A percentile compares a stretch with the other conserved stretches of the same genome.
Evolutionary conservation across 2,888 invertebrate species (phyloP).

Genomic region (Pemphredon lugubris): DNA sequence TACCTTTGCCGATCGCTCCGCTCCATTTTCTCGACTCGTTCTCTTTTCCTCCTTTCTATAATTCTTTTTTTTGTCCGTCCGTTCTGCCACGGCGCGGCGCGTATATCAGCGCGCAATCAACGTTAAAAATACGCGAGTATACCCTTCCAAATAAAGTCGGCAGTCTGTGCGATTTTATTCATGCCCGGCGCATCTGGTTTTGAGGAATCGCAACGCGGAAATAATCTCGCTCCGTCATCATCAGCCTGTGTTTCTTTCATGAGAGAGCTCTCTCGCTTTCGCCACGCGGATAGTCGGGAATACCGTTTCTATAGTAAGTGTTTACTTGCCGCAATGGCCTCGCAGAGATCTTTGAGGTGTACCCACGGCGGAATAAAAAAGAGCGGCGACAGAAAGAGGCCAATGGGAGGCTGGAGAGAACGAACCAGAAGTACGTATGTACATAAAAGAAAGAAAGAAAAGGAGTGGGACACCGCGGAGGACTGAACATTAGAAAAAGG

Average conservation of each 20-base stretch:
- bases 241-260: conserved; percentile 25
- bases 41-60: too few relatives aligned
- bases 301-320: conserved; percentile 29
- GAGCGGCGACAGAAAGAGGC: neutral
- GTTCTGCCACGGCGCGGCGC: conserved; percentile 2
- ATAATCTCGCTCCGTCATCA: conserved; percentile 48
- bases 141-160: conserved; percentile 20
- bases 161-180: conserved; percentile 34
- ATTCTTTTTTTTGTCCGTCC: neutral
- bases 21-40: neutral
- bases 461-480: too few relatives aligned
- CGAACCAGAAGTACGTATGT: neutral
- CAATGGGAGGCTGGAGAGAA: neutral
- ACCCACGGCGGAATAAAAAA: conserved; percentile 29
- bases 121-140: conserved; percentile 31
- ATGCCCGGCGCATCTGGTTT: conserved; percentile 29
- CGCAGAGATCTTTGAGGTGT: conserved; percentile 30
- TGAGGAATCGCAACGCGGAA: conserved; percentile 38
- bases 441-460: too few relatives aligned
- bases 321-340: conserved; percentile 46
- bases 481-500: too few relatives aligned
- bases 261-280: conserved; percentile 18
- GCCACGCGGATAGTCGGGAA: conserved; percentile 6
- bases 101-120: conserved; percentile 38
- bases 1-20: neutral